Evolutionary conservation across 2,888 invertebrate species (phyloP).

Genomic region (Eristalis tenax): DNA sequence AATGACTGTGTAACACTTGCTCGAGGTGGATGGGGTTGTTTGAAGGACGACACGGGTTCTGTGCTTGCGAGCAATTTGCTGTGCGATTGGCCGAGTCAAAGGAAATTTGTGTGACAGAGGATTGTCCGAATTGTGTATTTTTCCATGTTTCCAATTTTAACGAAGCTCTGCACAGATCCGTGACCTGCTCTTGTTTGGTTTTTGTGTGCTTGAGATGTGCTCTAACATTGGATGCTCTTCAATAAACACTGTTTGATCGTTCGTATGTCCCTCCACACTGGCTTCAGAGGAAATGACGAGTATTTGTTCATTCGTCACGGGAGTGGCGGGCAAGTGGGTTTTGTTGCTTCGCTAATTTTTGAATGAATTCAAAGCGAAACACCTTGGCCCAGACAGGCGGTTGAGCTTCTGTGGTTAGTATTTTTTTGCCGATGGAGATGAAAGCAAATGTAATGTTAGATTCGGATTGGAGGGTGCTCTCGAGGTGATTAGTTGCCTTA

Average conservation of each 20-base stretch:
- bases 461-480: too few relatives aligned
- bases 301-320: background rate
- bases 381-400: too few relatives aligned
- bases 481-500: too few relatives aligned
- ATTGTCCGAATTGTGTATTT: background rate
- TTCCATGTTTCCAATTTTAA: background rate
- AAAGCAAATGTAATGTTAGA: too few relatives aligned
- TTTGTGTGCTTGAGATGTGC: background rate
- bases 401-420: too few relatives aligned
- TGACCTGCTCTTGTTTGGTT: background rate
- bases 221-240: background rate
- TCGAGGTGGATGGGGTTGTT: background rate
- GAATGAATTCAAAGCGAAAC: too few relatives aligned
- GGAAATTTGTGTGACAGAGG: background rate
- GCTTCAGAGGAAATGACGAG: background rate
- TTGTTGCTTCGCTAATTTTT: background rate
- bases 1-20: background rate
- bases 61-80: too few relatives aligned
- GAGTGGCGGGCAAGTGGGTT: background rate
- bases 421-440: too few relatives aligned
- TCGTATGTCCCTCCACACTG: background rate
- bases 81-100: background rate
- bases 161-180: background rate
- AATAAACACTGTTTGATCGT: background rate
- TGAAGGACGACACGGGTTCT: too few relatives aligned